Evolutionary conservation across 2,888 invertebrate genomes (phyloP).

Genomic region (Lasioglossum morio): DNA sequence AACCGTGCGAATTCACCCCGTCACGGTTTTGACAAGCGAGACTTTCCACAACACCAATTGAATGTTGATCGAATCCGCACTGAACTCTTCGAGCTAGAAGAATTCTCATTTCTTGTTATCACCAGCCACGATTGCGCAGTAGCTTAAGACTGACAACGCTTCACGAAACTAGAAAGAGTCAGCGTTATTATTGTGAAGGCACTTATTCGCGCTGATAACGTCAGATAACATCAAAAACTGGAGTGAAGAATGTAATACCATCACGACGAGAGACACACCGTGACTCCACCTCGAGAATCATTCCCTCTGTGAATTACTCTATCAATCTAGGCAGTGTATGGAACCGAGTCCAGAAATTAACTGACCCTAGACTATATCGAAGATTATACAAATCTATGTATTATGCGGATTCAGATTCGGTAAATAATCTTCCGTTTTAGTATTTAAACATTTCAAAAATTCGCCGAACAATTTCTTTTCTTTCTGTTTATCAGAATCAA

Average conservation of each 20-base stretch:
- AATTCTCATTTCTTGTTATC: constrained; percentile 63
- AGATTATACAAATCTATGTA: background rate
- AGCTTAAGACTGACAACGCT: constrained; percentile 41
- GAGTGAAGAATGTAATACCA: constrained; percentile 1
- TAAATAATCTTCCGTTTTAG: no score
- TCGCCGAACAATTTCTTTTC: no score
- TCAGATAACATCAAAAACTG: constrained; percentile 48
- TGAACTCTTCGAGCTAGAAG: constrained; percentile 28
- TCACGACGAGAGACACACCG: background rate
- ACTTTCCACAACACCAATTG: constrained; percentile 18
- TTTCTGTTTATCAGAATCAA: no score
- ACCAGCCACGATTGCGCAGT: constrained; percentile 64
- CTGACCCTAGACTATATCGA: background rate
- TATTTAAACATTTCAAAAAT: no score
- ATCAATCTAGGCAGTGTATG: background rate
- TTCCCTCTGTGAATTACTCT: background rate
- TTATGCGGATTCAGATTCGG: no score
- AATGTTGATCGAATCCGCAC: constrained; percentile 56
- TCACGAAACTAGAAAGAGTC: constrained; percentile 51
- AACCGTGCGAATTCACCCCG: background rate
- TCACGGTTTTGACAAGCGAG: background rate
- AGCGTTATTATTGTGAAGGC: constrained; percentile 52
- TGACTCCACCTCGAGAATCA: background rate
- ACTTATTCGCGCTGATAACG: constrained; percentile 58
- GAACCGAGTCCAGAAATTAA: background rate